Percentiles rank a stretch among this genome's conserved stretches.
Evolutionary conservation across 1,140 invertebrate genomes (phyloP).

Genomic region (Telenomus remus): DNA sequence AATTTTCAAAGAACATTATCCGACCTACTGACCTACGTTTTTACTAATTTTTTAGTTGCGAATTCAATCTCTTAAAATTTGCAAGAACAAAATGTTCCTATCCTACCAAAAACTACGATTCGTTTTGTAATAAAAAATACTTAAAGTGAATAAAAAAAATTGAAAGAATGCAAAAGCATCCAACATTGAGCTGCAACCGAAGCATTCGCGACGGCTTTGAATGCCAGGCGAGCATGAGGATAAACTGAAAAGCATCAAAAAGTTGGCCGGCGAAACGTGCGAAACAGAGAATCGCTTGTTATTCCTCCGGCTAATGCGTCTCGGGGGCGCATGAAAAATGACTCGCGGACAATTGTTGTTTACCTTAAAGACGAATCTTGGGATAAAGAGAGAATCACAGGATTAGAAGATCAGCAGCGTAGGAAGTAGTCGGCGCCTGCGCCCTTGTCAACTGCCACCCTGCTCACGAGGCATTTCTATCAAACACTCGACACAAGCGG

Average conservation of each 20-base stretch:
- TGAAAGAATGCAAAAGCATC: no score
- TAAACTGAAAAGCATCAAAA: slow-evolving; percentile 5
- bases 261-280: slow-evolving; percentile 2
- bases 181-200: slow-evolving; percentile 50
- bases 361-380: slow-evolving; percentile 63
- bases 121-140: no score
- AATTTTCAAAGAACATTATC: no score
- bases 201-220: slow-evolving; percentile 53
- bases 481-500: slow-evolving; percentile 53
- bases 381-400: slow-evolving; percentile 67
- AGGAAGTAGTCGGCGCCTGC: slow-evolving; percentile 42
- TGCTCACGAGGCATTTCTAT: slow-evolving; percentile 64
- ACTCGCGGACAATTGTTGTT: slow-evolving; percentile 40
- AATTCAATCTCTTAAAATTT: no score
- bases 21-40: no score
- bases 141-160: no score
- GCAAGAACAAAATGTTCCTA: no score
- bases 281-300: slow-evolving; percentile 25
- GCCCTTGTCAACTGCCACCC: slow-evolving; percentile 60
- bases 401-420: slow-evolving; percentile 65
- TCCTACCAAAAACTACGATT: no score
- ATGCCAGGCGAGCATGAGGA: slow-evolving; percentile 64
- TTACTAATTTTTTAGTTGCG: no score
- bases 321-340: slow-evolving; percentile 13
- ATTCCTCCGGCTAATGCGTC: slow-evolving; percentile 24